A percentile compares a stretch with the other conserved stretches of the same genome.
phyloP scores from a whole-genome alignment of 2,797 vertebrate species.

The Lacerta agilis region DNA sequence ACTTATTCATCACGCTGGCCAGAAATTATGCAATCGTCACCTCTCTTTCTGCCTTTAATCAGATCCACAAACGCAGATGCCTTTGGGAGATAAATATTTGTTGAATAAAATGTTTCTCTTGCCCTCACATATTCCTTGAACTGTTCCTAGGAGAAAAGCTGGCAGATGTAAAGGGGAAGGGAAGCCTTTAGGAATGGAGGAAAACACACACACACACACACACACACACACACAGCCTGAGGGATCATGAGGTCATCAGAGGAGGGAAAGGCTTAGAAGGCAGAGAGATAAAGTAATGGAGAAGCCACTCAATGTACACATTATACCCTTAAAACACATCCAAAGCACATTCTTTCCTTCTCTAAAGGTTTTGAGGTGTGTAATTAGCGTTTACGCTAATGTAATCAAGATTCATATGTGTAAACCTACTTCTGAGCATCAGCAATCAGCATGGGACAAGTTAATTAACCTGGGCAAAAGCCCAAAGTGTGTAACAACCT shows the following conservation, averaged over 20 bases:
- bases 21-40: conserved; percentile 1
- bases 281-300: not conserved
- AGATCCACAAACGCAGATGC: not conserved
- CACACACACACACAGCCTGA: not conserved
- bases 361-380: no score
- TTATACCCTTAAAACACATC: no score
- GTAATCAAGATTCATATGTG: no score
- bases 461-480: no score
- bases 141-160: not conserved
- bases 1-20: not conserved
- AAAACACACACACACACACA: no score
- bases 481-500: no score
- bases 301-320: no score
- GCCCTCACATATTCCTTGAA: not conserved
- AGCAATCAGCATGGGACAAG: no score
- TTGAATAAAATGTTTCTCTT: not conserved
- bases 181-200: not conserved
- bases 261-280: not conserved
- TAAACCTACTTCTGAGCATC: no score
- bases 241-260: conserved; percentile 4
- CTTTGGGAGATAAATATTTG: not conserved
- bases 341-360: no score
- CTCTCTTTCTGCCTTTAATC: conserved; percentile 7
- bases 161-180: not conserved
- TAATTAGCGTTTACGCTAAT: no score